Evolutionary conservation across 1,140 invertebrate species (phyloP).

Genomic region (Oppia nitens): DNA sequence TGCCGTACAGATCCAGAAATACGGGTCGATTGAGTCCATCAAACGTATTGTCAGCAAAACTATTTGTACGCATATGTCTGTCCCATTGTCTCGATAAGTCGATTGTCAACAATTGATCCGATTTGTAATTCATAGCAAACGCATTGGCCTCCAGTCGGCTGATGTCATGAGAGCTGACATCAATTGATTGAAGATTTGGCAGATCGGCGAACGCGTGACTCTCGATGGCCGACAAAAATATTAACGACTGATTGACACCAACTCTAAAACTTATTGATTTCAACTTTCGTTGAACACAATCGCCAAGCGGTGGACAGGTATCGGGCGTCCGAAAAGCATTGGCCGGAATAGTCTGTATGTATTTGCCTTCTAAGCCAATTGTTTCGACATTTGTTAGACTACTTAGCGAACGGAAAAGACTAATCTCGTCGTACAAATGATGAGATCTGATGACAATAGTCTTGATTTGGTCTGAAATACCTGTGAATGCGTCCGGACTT

Average conservation of each 20-base stretch:
- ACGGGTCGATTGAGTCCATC: neutral
- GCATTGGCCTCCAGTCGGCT: neutral
- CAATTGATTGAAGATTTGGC: neutral
- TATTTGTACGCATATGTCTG: neutral
- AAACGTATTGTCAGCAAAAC: neutral
- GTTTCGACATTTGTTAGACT: neutral
- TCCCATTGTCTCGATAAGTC: constrained; percentile 2
- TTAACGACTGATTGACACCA: constrained; percentile 1
- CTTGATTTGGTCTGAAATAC: neutral
- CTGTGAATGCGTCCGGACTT: constrained; percentile 1
- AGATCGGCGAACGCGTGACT: neutral
- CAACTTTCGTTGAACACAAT: neutral
- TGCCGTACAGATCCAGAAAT: constrained; percentile 1
- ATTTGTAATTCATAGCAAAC: neutral
- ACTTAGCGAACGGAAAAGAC: neutral
- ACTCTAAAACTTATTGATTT: constrained; percentile 2
- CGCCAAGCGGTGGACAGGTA: neutral
- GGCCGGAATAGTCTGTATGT: neutral
- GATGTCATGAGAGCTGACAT: neutral
- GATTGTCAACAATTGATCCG: neutral
- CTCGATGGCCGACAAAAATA: neutral
- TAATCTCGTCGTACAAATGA: neutral
- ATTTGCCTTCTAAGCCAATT: constrained; percentile 1
- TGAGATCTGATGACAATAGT: neutral
- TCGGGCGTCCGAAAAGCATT: constrained; percentile 1